Percentiles rank a stretch among this genome's conserved stretches.
Conservation (phyloP, 2,888 invertebrate genomes). For the Ectobius pallidus region DNA sequence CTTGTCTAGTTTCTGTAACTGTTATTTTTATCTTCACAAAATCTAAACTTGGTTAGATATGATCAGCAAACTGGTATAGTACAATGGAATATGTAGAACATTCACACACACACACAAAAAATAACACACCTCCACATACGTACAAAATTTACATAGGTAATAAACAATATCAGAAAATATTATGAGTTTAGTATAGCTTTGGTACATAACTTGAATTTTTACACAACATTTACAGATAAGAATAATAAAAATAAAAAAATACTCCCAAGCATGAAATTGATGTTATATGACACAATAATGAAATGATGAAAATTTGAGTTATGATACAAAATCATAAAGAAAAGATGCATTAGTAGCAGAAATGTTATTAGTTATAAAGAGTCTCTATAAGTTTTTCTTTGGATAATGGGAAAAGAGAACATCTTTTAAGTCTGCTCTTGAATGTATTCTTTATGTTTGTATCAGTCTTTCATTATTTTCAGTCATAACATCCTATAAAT, state of each 20-base stretch:
- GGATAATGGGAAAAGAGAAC: background rate
- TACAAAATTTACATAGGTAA: background rate
- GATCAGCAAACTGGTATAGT: too few species aligned
- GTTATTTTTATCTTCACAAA: too few species aligned
- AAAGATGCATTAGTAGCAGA: background rate
- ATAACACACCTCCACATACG: background rate
- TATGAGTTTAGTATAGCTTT: background rate
- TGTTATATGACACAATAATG: background rate
- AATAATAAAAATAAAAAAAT: background rate
- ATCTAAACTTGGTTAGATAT: too few species aligned
- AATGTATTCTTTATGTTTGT: background rate
- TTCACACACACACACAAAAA: background rate
- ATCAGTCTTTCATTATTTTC: constrained; percentile 26
- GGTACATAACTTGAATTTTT: too few species aligned
- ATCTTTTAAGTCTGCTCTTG: background rate
- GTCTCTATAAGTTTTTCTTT: background rate
- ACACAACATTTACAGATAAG: constrained; percentile 6
- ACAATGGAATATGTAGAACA: background rate
- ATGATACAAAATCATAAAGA: background rate
- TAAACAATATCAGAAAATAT: background rate
- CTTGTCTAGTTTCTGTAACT: too few species aligned
- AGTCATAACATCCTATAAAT: constrained; percentile 1
- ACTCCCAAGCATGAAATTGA: background rate
- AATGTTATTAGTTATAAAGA: background rate
- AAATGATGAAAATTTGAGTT: background rate